Percentiles rank a stretch among this genome's conserved stretches.
These are phyloP conservation scores for Lutra lutra DNA, from an alignment of 2,797 vertebrate species.

Conservation along the genomic window DNA sequence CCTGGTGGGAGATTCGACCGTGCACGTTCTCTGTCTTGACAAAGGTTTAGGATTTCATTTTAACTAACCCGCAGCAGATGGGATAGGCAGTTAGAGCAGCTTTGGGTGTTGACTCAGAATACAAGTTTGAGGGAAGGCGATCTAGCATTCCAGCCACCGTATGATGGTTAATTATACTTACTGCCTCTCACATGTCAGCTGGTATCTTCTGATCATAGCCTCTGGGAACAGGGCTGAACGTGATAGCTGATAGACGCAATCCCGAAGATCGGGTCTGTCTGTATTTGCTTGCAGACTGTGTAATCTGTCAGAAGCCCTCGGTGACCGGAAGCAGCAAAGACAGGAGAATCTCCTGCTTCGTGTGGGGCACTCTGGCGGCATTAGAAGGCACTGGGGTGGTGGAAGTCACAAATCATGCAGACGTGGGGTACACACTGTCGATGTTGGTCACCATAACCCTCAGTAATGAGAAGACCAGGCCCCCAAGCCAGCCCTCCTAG, in stretches of 20 bases:
- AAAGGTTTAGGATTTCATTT: slow-evolving; percentile 59
- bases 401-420: background rate
- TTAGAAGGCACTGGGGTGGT: background rate
- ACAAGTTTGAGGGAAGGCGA: slow-evolving; percentile 61
- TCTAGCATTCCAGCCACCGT: background rate
- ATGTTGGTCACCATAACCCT: fast-evolving
- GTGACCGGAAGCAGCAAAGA: background rate
- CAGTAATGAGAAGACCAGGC: background rate
- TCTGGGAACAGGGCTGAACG: background rate
- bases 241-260: background rate
- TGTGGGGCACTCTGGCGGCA: fast-evolving
- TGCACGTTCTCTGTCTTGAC: background rate
- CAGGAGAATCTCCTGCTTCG: background rate
- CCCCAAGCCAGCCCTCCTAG: background rate
- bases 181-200: background rate
- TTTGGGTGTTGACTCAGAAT: slow-evolving; percentile 43
- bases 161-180: background rate
- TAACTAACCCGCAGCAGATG: slow-evolving; percentile 1
- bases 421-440: fast-evolving
- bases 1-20: background rate
- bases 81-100: slow-evolving; percentile 35
- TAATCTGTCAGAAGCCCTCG: background rate
- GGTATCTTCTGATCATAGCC: background rate
- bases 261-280: too few relatives aligned
- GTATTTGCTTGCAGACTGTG: background rate